These are phyloP conservation scores for Drosophila repleta DNA, from an alignment of 1,140 invertebrate species.

Conservation along the genomic window DNA sequence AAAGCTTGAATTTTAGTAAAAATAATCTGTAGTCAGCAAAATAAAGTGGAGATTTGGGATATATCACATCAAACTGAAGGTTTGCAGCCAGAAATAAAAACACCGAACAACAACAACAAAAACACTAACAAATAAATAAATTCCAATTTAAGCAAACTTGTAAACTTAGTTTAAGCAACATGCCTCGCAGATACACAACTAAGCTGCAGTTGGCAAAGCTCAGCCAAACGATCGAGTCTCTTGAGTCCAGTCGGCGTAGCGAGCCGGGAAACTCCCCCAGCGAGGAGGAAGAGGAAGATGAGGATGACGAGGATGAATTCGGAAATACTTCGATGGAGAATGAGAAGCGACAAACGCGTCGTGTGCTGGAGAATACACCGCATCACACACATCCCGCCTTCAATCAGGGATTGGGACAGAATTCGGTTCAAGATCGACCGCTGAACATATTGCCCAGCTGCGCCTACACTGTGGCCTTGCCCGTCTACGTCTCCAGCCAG, in stretches of 20 bases:
- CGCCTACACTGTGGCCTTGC: conserved; percentile 36
- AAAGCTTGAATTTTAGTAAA: not conserved
- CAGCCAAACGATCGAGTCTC: not conserved
- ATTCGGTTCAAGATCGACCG: not conserved
- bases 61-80: not conserved
- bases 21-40: not conserved
- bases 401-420: conserved; percentile 42
- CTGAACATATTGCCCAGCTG: conserved; percentile 45
- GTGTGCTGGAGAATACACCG: conserved; percentile 20
- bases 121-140: not conserved
- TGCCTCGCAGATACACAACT: conserved; percentile 47
- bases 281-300: not conserved
- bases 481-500: conserved; percentile 42
- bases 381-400: conserved; percentile 20
- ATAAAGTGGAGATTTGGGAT: not conserved
- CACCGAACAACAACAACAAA: not conserved
- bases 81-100: conserved; percentile 1
- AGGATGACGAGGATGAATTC: not conserved
- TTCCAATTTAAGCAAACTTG: not conserved
- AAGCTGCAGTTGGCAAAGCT: conserved; percentile 19
- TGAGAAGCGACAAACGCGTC: not conserved
- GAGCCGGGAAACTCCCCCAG: not conserved
- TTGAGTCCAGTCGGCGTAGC: not conserved
- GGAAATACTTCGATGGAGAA: not conserved
- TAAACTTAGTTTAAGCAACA: conserved; percentile 15